Evolutionary conservation across 2,113 vertebrate species (phyloP), one percentile per base, ranked within the genome.

Genomic region (Callospermophilus lateralis): DNA sequence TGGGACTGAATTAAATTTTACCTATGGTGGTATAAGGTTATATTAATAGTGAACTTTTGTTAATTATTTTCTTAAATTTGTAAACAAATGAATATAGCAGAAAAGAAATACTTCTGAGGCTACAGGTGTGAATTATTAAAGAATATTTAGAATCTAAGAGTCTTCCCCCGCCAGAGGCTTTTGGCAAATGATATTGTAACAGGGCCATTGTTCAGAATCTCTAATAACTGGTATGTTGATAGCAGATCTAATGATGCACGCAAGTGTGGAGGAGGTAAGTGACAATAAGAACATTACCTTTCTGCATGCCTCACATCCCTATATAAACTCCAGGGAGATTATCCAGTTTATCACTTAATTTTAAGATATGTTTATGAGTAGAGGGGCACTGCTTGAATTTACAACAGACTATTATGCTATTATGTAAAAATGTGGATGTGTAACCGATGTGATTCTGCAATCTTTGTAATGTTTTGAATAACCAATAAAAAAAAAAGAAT

Each of bases 1-100:
- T 91, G 81, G 32, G 28, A 61, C 3, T 94, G 17, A 96, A 84
- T 32, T 61, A 80, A 17, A 37, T 96, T 84, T 97, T 84, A 91
- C 42, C 28, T 39, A 28, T 72, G 22, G 19, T 26, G 20, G 8
- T 63, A 1, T 74, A 83, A 91, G 19, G 1, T 93, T 48, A 17
- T 70, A 34, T 65, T 73, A 93, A 65, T 4, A 58, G 30, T 37
- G 16, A 83, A 58, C 37, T 74, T 93, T 85, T 86, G 10, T 55
- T 73, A 89, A 10, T 81, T 53, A 4, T 80, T 90, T 84, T 94
- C 89, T 90, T 88, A 85, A 88, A 95, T 42, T n/a, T 84, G 2
- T 48, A 83, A 67, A 32, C 11, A 89, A 32, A 42, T 48, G 37
- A 89, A 77, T 37, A 87, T 93, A 80, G 95, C 15, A 92, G 72